Evolutionary conservation across 2,888 invertebrate genomes (phyloP), one percentile per base, ranked within the genome.

Genomic region (Dryadula phaetusa): DNA sequence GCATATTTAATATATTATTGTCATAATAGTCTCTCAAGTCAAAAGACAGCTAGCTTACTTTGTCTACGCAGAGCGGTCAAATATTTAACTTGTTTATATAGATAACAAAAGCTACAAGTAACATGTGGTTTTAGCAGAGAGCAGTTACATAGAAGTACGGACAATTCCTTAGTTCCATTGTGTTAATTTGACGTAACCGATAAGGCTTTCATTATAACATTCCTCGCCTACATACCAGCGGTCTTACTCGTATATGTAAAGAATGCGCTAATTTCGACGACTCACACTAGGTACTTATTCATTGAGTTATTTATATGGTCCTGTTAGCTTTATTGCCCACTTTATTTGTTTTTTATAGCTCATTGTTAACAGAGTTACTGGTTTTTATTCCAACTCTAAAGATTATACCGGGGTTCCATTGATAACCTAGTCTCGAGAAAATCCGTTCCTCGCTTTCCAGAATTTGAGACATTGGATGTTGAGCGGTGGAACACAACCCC

Each of bases 131-230:
- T 16, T 14, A 52, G 10, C 10, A 37, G 16, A 28, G 10, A 16
- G 10, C 52, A 52, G 28, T 52, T 4, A 52, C 52, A 10, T 28
- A 32, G 28, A 16, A 4, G 5, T 2, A 3, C 7, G 16, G 2
- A 37, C 20, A 61, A 32, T 46, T 34, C 34, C n/a, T 22, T 6
- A 25, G 14, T 14, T 6, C 20, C 46, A 56, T 64, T 47, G 47
- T 40, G 58, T 49, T 67, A 67, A 67, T 67, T 67, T 44, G 44
- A 54, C 62, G 28, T 63, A 62, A 53, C 47, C 56, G 60, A 65
- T 46, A 61, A 34, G 70, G 67, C 60, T 65, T 67, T 67, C 67
- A 70, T 67, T 70, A 70, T 34, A 62, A 54, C 60, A 70, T 70
- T 67, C 67, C 52, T 14, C 32, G 44, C 25, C 32, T 58, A 47